A percentile compares a stretch with the other conserved stretches of the same genome.
phyloP scores from a whole-genome alignment of 2,113 vertebrate genomes.

The Brachirus orientalis region DNA sequence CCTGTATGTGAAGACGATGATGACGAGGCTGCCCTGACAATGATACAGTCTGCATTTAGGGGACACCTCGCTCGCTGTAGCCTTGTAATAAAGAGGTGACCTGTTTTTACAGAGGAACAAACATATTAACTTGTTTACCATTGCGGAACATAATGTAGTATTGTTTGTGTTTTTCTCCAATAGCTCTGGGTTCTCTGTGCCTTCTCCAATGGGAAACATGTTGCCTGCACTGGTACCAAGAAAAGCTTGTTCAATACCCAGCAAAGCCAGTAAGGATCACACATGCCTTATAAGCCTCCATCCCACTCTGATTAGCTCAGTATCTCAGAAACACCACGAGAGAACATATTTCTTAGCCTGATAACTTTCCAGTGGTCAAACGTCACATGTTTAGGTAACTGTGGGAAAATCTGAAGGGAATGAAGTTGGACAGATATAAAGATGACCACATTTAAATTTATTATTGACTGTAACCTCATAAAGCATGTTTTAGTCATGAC shows the following conservation, averaged over 20 bases:
- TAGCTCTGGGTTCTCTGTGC: conserved; percentile 40
- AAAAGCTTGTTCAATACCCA: conserved; percentile 1
- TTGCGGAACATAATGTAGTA: not conserved
- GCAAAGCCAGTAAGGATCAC: conserved; percentile 48
- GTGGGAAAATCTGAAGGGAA: no score
- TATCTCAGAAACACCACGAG: no score
- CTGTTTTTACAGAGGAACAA: not conserved
- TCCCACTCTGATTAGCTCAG: no score
- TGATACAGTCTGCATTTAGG: conserved; percentile 87
- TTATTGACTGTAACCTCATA: no score
- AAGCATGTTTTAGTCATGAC: no score
- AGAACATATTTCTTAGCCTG: no score
- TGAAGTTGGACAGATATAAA: no score
- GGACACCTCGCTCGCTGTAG: conserved; percentile 83
- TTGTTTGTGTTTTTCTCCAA: conserved; percentile 15
- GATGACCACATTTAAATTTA: no score
- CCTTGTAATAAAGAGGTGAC: conserved; percentile 79
- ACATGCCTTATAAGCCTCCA: not conserved
- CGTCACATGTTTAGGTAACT: no score
- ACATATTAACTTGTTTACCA: not conserved
- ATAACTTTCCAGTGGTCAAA: no score
- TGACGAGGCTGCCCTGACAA: conserved; percentile 72
- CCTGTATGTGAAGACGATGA: conserved; percentile 38
- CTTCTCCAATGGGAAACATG: conserved; percentile 32
- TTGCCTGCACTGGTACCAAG: not conserved